Conservation (phyloP, 2,888 invertebrate genomes). For the Byasa hedistus region DNA sequence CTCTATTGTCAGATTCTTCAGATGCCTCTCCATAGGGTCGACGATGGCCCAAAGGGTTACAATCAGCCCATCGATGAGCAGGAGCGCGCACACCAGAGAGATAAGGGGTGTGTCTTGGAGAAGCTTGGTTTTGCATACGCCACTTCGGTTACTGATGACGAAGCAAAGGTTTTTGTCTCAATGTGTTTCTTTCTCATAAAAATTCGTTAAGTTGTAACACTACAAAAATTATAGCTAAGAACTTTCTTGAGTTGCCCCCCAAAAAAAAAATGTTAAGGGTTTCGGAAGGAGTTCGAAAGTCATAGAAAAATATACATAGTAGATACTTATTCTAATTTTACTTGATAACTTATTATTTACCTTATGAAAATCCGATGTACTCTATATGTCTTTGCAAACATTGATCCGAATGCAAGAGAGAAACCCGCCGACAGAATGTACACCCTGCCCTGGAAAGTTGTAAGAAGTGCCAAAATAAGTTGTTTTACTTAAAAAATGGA, state of each 20-base stretch:
- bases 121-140: constrained; percentile 92
- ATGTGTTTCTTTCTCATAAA: no score
- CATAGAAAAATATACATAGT: no score
- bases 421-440: constrained; percentile 94
- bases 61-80: constrained; percentile 90
- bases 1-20: constrained; percentile 90
- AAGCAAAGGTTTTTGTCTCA: not conserved
- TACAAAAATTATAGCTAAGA: no score
- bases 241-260: no score
- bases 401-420: constrained; percentile 94
- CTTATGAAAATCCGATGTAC: constrained; percentile 94
- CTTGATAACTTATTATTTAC: constrained; percentile 39
- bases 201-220: no score
- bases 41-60: constrained; percentile 90
- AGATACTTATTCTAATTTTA: no score
- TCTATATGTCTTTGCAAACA: constrained; percentile 96
- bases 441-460: constrained; percentile 87
- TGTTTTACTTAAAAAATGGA: no score
- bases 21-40: constrained; percentile 92
- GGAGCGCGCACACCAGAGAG: constrained; percentile 88
- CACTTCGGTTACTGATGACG: constrained; percentile 83
- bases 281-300: no score
- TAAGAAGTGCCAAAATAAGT: not conserved
- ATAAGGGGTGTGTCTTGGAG: constrained; percentile 94
- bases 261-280: no score